A percentile compares a stretch with the other conserved stretches of the same genome.
Evolutionary conservation across 2,888 invertebrate species (phyloP).

Genomic region (Hololepta plana): DNA sequence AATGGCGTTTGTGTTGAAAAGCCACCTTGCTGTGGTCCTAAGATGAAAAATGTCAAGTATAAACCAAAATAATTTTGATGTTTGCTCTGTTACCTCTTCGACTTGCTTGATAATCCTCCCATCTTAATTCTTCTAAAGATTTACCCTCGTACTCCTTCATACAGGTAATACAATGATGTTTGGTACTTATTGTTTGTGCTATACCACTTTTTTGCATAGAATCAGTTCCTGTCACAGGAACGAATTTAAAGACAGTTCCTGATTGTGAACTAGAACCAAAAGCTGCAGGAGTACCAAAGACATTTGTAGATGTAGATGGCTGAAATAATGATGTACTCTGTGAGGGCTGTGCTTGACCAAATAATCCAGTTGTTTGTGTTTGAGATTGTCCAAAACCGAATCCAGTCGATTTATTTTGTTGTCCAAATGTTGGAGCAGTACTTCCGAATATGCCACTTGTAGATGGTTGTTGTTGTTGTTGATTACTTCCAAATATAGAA

Average conservation of each 20-base stretch:
- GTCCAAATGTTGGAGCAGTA: conserved; percentile 30
- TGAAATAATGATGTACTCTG: conserved; percentile 19
- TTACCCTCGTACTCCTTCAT: conserved; percentile 98
- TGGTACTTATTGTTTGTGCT: conserved; percentile 72
- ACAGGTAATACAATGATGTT: conserved; percentile 92
- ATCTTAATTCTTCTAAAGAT: conserved; percentile 82
- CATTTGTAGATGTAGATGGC: conserved; percentile 17
- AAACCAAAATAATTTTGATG: too few relatives aligned
- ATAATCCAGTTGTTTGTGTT: conserved; percentile 5
- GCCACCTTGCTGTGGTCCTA: conserved; percentile 18
- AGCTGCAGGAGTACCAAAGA: conserved; percentile 32
- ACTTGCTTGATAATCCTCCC: conserved; percentile 84
- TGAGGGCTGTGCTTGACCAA: conserved; percentile 21
- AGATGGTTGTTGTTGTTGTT: conserved; percentile 12
- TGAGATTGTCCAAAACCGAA: conserved; percentile 25
- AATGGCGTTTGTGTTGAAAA: conserved; percentile 16
- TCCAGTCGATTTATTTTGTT: conserved; percentile 33
- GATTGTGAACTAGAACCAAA: conserved; percentile 24
- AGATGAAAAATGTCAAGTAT: conserved; percentile 13
- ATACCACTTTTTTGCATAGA: conserved; percentile 79
- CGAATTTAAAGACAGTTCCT: conserved; percentile 75
- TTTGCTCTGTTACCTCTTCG: conserved; percentile 54
- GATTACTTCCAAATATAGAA: conserved; percentile 13
- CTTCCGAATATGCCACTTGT: conserved; percentile 13
- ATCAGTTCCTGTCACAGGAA: conserved; percentile 73